Conservation (phyloP, 2,888 invertebrate genomes). For the Chironomus tentans region DNA sequence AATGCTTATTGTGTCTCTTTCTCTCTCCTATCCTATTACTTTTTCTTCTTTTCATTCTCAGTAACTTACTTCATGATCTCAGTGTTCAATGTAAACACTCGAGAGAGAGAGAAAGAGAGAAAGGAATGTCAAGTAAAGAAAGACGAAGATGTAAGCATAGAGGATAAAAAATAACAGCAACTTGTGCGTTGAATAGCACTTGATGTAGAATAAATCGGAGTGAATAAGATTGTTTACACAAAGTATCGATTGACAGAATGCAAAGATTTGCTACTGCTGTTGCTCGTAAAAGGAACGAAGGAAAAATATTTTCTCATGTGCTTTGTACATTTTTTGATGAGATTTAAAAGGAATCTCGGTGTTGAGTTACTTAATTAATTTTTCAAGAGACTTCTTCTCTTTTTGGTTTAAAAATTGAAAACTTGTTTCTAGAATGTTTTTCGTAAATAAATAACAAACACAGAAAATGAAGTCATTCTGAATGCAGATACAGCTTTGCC, state of each 20-base stretch:
- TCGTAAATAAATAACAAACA: too few relatives aligned
- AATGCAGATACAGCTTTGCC: too few relatives aligned
- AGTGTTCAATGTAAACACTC: slow-evolving; percentile 2
- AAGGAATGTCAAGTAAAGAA: background rate
- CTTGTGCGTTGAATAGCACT: slow-evolving; percentile 9
- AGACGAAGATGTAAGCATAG: background rate
- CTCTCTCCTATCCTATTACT: background rate
- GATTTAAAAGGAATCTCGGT: background rate
- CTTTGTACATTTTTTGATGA: too few relatives aligned
- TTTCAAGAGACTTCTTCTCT: background rate
- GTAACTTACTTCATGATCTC: background rate
- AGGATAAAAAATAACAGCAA: background rate
- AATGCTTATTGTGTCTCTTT: background rate
- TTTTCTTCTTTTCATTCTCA: background rate
- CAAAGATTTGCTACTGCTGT: background rate
- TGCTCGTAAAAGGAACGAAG: background rate
- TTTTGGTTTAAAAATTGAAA: too few relatives aligned
- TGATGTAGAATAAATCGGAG: background rate
- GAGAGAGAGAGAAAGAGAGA: background rate
- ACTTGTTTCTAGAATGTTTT: too few relatives aligned
- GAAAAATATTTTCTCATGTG: background rate
- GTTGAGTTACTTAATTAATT: background rate
- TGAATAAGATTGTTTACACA: background rate
- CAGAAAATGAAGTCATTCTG: too few relatives aligned
- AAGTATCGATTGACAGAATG: background rate